Percentiles rank a stretch among this genome's conserved stretches.
These are phyloP conservation scores for Remorina albescens DNA, from an alignment of 2,797 vertebrate species.

Conservation along the genomic window DNA sequence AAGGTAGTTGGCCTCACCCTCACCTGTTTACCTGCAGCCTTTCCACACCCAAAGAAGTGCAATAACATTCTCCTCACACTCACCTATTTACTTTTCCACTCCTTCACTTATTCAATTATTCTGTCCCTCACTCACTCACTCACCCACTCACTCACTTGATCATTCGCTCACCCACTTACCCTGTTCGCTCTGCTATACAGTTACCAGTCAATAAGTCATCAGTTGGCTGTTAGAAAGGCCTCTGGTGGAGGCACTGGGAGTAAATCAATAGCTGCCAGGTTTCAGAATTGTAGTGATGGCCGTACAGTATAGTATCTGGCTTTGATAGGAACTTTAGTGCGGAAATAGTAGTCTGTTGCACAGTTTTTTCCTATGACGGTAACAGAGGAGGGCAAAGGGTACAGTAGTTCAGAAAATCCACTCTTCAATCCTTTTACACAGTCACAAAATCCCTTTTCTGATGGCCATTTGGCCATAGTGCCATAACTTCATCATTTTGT, in stretches of 20 bases:
- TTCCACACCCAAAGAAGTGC: slow-evolving; percentile 71
- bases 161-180: slow-evolving; percentile 77
- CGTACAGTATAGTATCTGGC: slow-evolving; percentile 2
- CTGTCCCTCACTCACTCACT: slow-evolving; percentile 65
- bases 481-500: background rate
- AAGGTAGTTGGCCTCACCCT: slow-evolving; percentile 72
- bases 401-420: slow-evolving; percentile 28
- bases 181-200: slow-evolving; percentile 67
- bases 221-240: slow-evolving; percentile 53
- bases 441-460: background rate
- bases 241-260: slow-evolving; percentile 63
- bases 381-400: too few relatives aligned
- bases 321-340: background rate
- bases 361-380: background rate
- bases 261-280: slow-evolving; percentile 66
- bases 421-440: slow-evolving; percentile 22
- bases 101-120: slow-evolving; percentile 70
- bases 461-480: background rate
- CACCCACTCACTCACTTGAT: slow-evolving; percentile 65
- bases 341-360: background rate
- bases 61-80: slow-evolving; percentile 73
- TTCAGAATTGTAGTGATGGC: slow-evolving; percentile 51
- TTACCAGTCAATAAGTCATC: slow-evolving; percentile 76
- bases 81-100: slow-evolving; percentile 76
- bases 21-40: slow-evolving; percentile 79